A percentile compares a stretch with the other conserved stretches of the same genome.
These are phyloP conservation scores for Drepanosiphum platanoidis DNA, from an alignment of 2,888 invertebrate species.

Conservation along the genomic window DNA sequence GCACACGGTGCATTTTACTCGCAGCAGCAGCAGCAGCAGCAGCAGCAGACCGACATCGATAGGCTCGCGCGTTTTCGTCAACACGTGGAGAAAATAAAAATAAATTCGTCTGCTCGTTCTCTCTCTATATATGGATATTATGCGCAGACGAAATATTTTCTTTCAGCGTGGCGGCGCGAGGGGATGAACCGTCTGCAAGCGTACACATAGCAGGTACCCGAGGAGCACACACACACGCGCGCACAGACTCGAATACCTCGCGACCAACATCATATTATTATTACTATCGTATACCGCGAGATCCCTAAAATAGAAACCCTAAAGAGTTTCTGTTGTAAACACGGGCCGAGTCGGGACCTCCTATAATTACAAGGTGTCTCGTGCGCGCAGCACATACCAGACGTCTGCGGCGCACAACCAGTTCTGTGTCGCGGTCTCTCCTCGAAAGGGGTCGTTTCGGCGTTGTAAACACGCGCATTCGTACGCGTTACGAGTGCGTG, in stretches of 20 bases:
- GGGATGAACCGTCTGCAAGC: constrained; percentile 7
- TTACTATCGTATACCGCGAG: not conserved
- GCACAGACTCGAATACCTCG: too few species aligned
- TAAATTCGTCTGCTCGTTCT: not conserved
- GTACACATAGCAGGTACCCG: not conserved
- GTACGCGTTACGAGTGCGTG: too few species aligned
- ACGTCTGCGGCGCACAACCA: constrained; percentile 19
- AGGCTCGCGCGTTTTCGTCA: not conserved
- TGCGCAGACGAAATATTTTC: not conserved
- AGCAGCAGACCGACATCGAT: not conserved
- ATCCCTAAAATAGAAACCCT: not conserved
- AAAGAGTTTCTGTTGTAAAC: not conserved
- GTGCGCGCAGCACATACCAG: constrained; percentile 21
- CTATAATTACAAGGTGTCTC: not conserved
- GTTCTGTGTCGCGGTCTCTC: constrained; percentile 16
- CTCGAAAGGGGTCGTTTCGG: not conserved
- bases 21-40: too few species aligned
- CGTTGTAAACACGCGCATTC: too few species aligned
- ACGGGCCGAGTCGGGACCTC: constrained; percentile 3
- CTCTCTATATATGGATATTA: not conserved
- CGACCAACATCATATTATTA: too few species aligned
- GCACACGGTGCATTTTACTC: too few species aligned
- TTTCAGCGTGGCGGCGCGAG: not conserved
- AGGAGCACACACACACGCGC: not conserved
- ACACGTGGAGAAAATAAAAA: not conserved